phyloP scores from a whole-genome alignment of 2,888 invertebrate genomes.

The Bellardia bayeri region DNA sequence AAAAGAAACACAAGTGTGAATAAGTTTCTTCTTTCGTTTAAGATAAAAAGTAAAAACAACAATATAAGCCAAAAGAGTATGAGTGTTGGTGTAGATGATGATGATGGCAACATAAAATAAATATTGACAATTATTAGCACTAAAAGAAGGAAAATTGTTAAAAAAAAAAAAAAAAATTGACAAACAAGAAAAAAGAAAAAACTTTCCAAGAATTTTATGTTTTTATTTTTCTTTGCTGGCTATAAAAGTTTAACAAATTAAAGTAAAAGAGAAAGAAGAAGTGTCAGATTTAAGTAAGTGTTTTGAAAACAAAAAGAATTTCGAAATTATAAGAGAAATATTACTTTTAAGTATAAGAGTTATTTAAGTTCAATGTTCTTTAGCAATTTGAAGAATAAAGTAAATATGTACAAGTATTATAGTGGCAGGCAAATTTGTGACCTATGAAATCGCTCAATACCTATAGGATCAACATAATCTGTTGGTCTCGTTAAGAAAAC shows the following conservation, averaged over 20 bases:
- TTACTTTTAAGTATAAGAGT: not conserved
- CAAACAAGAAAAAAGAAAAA: constrained; percentile 7
- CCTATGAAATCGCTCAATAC: too few relatives aligned
- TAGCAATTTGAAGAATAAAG: too few relatives aligned
- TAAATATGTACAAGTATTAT: too few relatives aligned
- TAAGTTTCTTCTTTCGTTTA: not conserved
- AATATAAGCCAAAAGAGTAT: too few relatives aligned
- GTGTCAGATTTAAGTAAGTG: constrained; percentile 20
- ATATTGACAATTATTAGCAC: constrained; percentile 67
- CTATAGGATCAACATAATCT: too few relatives aligned
- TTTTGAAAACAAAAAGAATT: not conserved
- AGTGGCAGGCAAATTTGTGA: too few relatives aligned
- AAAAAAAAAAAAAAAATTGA: too few relatives aligned
- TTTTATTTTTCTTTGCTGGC: not conserved
- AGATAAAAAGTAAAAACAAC: too few relatives aligned
- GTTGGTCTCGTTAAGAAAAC: too few relatives aligned
- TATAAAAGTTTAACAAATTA: constrained; percentile 4
- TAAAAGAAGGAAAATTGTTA: constrained; percentile 41
- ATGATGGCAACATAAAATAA: constrained; percentile 56
- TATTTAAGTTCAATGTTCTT: too few relatives aligned
- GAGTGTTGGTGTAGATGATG: constrained; percentile 7
- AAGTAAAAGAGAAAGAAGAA: not conserved
- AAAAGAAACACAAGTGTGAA: constrained; percentile 33
- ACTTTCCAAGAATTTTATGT: constrained; percentile 29
- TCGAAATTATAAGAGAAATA: not conserved